phyloP scores from a whole-genome alignment of 2,888 invertebrate species.

The Liopterus haemorrhoidalis region DNA sequence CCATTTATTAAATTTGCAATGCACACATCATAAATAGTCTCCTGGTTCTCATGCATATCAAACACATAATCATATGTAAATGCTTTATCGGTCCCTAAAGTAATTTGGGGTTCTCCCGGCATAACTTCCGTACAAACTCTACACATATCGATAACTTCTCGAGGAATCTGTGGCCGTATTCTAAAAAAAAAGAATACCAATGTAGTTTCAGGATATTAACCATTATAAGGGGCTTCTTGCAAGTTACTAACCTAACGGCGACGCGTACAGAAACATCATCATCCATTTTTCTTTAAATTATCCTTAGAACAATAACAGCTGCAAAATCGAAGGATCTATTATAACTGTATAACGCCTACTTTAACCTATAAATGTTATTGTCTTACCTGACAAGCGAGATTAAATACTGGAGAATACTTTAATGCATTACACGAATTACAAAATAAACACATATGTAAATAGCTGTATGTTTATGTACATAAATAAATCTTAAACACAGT shows the following conservation, averaged over 20 bases:
- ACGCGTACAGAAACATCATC: constrained; percentile 64
- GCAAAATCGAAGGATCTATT: constrained; percentile 17
- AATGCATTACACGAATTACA: no score
- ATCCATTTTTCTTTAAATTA: constrained; percentile 46
- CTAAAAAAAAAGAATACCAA: constrained; percentile 49
- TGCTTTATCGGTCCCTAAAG: constrained; percentile 86
- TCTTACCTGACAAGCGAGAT: no score
- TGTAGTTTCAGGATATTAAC: constrained; percentile 1
- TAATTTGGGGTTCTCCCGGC: constrained; percentile 84
- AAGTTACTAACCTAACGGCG: constrained; percentile 56
- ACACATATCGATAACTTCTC: constrained; percentile 92
- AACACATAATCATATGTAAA: constrained; percentile 97
- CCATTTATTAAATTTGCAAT: constrained; percentile 84
- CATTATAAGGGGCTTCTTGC: neutral
- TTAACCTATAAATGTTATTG: no score
- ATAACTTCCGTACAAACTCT: constrained; percentile 86
- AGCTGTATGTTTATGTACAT: no score
- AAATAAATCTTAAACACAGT: no score
- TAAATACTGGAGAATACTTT: no score
- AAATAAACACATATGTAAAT: no score
- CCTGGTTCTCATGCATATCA: constrained; percentile 71
- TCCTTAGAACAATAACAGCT: constrained; percentile 23
- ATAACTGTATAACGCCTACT: constrained; percentile 38
- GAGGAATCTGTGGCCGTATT: constrained; percentile 88
- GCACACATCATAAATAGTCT: constrained; percentile 72